Evolutionary conservation across 1,140 invertebrate species (phyloP).

Genomic region (Proales similis): DNA sequence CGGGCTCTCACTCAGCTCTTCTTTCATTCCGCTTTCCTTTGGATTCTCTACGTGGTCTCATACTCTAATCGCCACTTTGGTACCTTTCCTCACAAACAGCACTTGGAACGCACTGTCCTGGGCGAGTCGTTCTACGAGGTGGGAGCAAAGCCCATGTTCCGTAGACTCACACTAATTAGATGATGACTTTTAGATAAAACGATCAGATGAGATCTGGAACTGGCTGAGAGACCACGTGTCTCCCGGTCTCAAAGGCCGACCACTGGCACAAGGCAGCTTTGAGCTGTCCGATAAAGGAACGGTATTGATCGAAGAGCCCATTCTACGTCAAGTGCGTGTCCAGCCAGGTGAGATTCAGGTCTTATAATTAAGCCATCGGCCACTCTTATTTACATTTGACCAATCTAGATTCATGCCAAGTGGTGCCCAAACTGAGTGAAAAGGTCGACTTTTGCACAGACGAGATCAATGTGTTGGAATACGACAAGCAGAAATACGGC

Average conservation of each 20-base stretch:
- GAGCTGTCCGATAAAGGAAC: conserved; percentile 55
- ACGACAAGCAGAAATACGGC: conserved; percentile 35
- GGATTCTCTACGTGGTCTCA: too few species aligned
- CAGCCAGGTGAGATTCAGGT: conserved; percentile 45
- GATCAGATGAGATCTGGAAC: conserved; percentile 5
- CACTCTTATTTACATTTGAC: too few species aligned
- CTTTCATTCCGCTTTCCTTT: too few species aligned
- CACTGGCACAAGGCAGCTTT: conserved; percentile 47
- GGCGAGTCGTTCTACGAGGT: too few species aligned
- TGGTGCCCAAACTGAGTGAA: background rate
- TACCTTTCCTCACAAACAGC: too few species aligned
- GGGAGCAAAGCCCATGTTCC: too few species aligned
- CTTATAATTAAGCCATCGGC: too few species aligned
- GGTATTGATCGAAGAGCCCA: conserved; percentile 57
- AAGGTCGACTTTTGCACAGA: background rate
- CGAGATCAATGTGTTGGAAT: background rate
- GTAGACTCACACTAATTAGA: too few species aligned
- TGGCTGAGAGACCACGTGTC: conserved; percentile 9
- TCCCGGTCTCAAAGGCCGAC: conserved; percentile 14
- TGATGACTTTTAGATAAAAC: too few species aligned
- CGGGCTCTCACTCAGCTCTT: too few species aligned
- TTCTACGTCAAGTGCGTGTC: conserved; percentile 49
- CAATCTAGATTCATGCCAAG: conserved; percentile 4
- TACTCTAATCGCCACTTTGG: too few species aligned
- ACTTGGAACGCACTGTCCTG: too few species aligned